These are phyloP conservation scores for Meda fulgida DNA, from an alignment of 2,797 vertebrate species.

Conservation along the genomic window DNA sequence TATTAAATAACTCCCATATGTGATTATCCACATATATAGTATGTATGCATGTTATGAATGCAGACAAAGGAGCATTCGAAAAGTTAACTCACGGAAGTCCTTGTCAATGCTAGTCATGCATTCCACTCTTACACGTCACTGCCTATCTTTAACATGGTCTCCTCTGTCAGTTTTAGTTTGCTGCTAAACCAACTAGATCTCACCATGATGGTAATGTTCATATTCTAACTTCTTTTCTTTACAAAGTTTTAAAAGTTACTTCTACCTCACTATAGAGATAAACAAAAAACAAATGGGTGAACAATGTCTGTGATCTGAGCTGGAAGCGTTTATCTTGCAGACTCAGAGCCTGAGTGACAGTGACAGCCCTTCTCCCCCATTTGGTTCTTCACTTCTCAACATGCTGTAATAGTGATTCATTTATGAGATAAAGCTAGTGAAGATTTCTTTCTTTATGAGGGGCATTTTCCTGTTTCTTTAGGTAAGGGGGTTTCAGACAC, in stretches of 20 bases:
- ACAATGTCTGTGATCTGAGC: conserved; percentile 9
- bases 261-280: not conserved
- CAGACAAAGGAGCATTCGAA: not conserved
- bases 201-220: not conserved
- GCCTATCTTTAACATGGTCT: conserved; percentile 55
- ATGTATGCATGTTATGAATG: not conserved
- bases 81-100: conserved; percentile 2
- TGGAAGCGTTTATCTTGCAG: conserved; percentile 24
- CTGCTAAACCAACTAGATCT: not conserved
- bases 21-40: not conserved
- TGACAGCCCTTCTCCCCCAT: conserved; percentile 41
- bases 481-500: conserved; percentile 26
- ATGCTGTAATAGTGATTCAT: not conserved
- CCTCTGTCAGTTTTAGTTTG: conserved; percentile 28
- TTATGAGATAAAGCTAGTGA: conserved; percentile 9
- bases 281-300: conserved; percentile 1
- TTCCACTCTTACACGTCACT: conserved; percentile 41
- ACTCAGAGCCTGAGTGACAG: conserved; percentile 46
- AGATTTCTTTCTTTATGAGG: not conserved
- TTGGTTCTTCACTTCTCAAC: conserved; percentile 22
- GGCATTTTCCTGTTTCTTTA: conserved; percentile 29
- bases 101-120: conserved; percentile 30
- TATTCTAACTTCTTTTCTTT: not conserved
- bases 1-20: not conserved
- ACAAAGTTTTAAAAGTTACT: not conserved